Base-by-base conservation (phyloP, 2,113 vertebrate species). In the Myocastor coypus region DNA sequence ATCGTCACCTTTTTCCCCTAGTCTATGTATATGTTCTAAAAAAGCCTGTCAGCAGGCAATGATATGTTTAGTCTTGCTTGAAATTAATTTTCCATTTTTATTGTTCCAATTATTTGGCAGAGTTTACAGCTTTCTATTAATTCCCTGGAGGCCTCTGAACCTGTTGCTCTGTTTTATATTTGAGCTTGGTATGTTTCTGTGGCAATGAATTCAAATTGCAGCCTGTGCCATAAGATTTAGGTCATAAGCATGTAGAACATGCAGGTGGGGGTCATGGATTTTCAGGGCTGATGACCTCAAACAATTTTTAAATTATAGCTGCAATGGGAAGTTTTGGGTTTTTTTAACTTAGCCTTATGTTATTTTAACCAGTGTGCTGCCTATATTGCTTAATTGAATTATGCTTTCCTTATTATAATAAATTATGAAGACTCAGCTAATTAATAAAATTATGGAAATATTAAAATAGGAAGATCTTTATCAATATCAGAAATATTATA, bases 1-100 rank as follows among this genome's bases (percentile, higher is more conserved):
- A 10, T 5, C 77, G 87, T 52, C 95, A 97, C 83, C 63, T 7
- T 14, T 66, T 26, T 94, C 94, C 93, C 94, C 93, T 59, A 75
- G 1, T 5, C 81, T 77, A 10, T 19, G 19, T 50, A 63, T 95
- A 91, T 77, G 28, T 84, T 96, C 55, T 83, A 95, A 95, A 94
- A 95, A 98, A 92, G 63, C 71, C 83, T 92, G 61, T 82, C 92
- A 97, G 92, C 83, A 95, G 28, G 75, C 75, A 78, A 7, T 80
- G 91, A 96, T 71, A 90, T 52, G 89, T 95, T 97, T 96, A 93
- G 89, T 96, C 95, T 97, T 97, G 82, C 89, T 93, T 71, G 83
- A 92, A 88, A 95, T 97, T 90, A 52, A 96, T 63, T 73, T 94
- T 77, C 78, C 32, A 82, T 84, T 97, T 97, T 97, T 91, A 61